These are phyloP conservation scores for Diacarnus erythraeanus DNA, from an alignment of 37 sponge, comb jelly and placozoan species.

Conservation along the genomic window DNA sequence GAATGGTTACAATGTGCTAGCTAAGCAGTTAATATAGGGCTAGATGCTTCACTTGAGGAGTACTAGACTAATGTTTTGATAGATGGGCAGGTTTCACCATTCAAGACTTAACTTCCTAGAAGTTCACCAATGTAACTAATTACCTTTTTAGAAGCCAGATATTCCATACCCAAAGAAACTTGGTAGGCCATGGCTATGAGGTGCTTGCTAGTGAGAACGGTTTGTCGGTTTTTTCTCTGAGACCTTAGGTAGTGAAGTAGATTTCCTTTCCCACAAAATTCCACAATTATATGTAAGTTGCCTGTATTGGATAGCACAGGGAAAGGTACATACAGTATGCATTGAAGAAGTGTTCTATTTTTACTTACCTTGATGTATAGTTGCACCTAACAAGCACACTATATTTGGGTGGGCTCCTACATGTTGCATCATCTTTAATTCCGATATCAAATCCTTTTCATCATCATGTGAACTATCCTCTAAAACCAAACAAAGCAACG, in stretches of 20 bases:
- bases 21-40: too few species aligned
- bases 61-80: too few species aligned
- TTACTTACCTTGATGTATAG: constrained; percentile 19
- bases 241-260: constrained; percentile 39
- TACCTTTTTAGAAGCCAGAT: constrained; percentile 33
- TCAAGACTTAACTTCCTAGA: too few species aligned
- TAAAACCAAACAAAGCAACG: neutral
- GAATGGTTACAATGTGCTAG: too few species aligned
- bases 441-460: constrained; percentile 30
- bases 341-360: neutral
- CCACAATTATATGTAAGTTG: constrained; percentile 37
- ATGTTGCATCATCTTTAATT: constrained; percentile 45
- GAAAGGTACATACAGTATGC: neutral
- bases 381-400: constrained; percentile 38
- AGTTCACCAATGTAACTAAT: too few species aligned
- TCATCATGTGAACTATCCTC: constrained; percentile 27
- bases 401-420: constrained; percentile 52
- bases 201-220: constrained; percentile 10
- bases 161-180: constrained; percentile 47
- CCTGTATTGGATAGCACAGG: neutral
- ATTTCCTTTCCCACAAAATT: constrained; percentile 38
- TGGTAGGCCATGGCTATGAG: constrained; percentile 37
- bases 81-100: too few species aligned
- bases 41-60: too few species aligned
- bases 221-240: constrained; percentile 19